Evolutionary conservation across 2,113 vertebrate species (phyloP).

Genomic region (Orthonyx spaldingii): DNA sequence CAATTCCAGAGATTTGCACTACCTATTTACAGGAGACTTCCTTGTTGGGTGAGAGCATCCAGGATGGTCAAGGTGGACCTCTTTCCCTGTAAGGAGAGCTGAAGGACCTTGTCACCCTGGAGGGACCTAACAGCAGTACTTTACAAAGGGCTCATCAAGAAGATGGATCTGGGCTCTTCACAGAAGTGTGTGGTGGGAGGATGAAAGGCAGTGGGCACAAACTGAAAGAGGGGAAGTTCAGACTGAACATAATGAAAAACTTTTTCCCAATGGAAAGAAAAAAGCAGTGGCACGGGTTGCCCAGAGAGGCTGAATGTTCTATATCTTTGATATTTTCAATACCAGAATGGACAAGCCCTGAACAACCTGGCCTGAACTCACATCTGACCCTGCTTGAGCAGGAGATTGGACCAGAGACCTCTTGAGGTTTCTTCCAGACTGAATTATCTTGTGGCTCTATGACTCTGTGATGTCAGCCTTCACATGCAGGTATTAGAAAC

Average conservation of each 20-base stretch:
- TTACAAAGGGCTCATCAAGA: neutral
- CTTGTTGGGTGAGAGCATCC: neutral
- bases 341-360: neutral
- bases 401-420: neutral
- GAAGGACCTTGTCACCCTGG: neutral
- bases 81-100: neutral
- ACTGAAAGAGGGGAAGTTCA: neutral
- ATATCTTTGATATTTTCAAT: neutral
- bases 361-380: neutral
- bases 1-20: neutral
- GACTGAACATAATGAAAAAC: neutral
- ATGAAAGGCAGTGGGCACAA: neutral
- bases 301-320: neutral
- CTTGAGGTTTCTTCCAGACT: neutral
- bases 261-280: neutral
- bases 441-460: neutral
- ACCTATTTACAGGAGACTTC: neutral
- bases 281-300: neutral
- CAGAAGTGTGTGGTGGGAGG: neutral
- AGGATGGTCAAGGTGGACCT: neutral
- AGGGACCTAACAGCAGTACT: neutral
- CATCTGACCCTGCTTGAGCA: neutral
- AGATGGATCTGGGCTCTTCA: neutral
- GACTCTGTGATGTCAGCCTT: neutral
- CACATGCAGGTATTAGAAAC: neutral